A percentile compares a stretch with the other conserved stretches of the same genome.
Conservation (phyloP, 2,888 invertebrate genomes). For the Erebia epiphron region DNA sequence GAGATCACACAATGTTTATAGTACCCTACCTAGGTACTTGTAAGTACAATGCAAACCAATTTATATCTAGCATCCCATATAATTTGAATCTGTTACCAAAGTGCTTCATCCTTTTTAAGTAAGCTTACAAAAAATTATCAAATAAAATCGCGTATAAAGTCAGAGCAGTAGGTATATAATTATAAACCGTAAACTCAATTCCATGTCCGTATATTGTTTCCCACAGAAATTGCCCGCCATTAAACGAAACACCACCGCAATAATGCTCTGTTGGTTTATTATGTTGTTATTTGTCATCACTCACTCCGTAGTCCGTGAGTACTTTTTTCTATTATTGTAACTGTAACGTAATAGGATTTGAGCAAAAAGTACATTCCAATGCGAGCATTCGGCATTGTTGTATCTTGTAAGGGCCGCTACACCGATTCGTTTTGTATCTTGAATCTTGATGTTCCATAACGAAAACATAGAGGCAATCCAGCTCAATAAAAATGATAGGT, state of each 20-base stretch:
- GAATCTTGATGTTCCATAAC: conserved; percentile 2
- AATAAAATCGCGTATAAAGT: conserved; percentile 26
- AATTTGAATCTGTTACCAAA: background rate
- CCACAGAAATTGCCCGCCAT: conserved; percentile 69
- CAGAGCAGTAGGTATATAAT: conserved; percentile 47
- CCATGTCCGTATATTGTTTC: conserved; percentile 71
- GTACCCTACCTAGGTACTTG: too few species aligned
- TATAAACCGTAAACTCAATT: conserved; percentile 72
- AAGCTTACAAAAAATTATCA: conserved; percentile 26
- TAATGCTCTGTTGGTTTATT: conserved; percentile 53
- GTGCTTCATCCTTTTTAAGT: conserved; percentile 16
- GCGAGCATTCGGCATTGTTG: conserved; percentile 29
- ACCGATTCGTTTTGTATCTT: conserved; percentile 4
- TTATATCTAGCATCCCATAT: background rate
- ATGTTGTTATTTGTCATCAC: conserved; percentile 44
- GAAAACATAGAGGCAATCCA: background rate
- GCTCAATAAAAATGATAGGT: background rate
- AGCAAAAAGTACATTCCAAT: conserved; percentile 36
- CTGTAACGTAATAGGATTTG: conserved; percentile 37
- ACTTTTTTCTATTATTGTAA: conserved; percentile 41
- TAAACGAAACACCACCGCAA: conserved; percentile 64
- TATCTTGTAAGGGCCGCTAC: conserved; percentile 19
- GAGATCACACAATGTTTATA: background rate
- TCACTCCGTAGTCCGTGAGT: conserved; percentile 27
- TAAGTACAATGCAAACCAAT: background rate